A percentile compares a stretch with the other conserved stretches of the same genome.
Evolutionary conservation across 2,113 vertebrate genomes (phyloP).

Genomic region (Rutilus rutilus): DNA sequence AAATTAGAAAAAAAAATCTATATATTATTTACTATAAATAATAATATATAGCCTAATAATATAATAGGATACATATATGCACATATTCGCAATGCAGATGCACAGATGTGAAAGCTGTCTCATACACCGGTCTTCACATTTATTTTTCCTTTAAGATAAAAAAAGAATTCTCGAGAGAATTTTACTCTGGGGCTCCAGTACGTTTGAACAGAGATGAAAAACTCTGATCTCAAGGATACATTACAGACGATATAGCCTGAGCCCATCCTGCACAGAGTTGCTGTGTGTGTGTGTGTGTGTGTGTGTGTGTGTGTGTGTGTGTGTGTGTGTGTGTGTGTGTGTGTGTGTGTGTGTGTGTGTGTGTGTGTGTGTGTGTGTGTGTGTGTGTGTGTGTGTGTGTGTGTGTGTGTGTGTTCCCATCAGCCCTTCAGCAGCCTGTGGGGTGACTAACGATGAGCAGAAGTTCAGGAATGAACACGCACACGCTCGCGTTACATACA

Average conservation of each 20-base stretch:
- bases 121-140: not conserved
- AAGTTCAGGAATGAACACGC: slow-evolving; percentile 40
- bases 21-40: too few species aligned
- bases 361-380: too few species aligned
- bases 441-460: slow-evolving; percentile 31
- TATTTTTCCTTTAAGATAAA: not conserved
- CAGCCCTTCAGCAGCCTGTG: slow-evolving; percentile 23
- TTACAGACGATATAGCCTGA: not conserved
- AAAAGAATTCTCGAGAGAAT: not conserved
- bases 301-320: too few species aligned
- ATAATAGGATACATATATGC: not conserved
- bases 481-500: slow-evolving; percentile 12
- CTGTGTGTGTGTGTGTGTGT: not conserved
- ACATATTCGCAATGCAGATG: not conserved
- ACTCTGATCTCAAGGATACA: not conserved
- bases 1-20: not conserved
- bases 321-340: not conserved
- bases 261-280: not conserved
- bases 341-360: not conserved
- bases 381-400: too few species aligned
- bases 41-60: not conserved
- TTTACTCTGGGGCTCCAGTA: not conserved
- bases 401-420: not conserved
- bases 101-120: not conserved
- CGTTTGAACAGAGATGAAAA: not conserved